These are phyloP conservation scores for Acropternis orthonyx DNA, from an alignment of 2,797 vertebrate species.

Conservation along the genomic window DNA sequence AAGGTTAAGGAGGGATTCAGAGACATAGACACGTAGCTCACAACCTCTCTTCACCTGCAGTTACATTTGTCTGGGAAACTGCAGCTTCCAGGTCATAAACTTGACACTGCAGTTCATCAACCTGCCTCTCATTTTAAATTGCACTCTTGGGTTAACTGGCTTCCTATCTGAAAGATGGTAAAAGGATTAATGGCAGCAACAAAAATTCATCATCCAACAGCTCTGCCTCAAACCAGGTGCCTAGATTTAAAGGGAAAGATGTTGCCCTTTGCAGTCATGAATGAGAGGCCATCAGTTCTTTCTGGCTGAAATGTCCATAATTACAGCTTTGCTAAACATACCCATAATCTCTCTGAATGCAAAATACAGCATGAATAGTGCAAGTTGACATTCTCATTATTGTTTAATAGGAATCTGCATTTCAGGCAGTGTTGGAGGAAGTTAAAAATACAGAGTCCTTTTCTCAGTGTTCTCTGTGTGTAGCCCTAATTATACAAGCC, in stretches of 20 bases:
- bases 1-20: neutral
- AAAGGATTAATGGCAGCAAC: neutral
- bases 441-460: neutral
- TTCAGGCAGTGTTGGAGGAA: neutral
- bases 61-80: constrained; percentile 24
- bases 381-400: neutral
- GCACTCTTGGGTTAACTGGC: constrained; percentile 74
- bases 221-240: neutral
- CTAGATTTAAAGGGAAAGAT: neutral
- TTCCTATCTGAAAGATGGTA: constrained; percentile 65
- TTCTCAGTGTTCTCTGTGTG: neutral
- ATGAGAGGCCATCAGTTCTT: neutral
- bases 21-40: neutral
- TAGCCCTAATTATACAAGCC: neutral
- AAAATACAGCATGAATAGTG: neutral
- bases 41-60: constrained; percentile 56
- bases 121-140: constrained; percentile 73
- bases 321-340: neutral
- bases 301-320: neutral
- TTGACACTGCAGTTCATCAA: constrained; percentile 74
- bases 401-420: neutral
- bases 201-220: neutral
- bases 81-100: constrained; percentile 50
- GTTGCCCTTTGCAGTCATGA: neutral
- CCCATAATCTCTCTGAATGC: neutral